Percentiles rank a stretch among this genome's conserved stretches.
These are phyloP conservation scores for Meloidogyne hapla DNA, from an alignment of 1,140 invertebrate species.

Conservation along the genomic window DNA sequence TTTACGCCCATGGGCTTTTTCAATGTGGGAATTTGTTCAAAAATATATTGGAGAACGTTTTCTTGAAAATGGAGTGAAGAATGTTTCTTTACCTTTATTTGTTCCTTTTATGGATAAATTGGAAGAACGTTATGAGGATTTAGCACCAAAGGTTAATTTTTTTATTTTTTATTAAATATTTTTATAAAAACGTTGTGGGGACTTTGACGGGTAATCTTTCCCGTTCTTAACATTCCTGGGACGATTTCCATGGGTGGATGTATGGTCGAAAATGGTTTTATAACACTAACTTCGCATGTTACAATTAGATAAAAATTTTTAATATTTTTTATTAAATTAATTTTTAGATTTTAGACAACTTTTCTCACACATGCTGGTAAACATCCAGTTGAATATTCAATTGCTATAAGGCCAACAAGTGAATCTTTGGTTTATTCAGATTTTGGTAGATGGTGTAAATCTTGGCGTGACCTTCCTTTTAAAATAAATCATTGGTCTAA, in stretches of 20 bases:
- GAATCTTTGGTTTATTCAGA: conserved; percentile 99
- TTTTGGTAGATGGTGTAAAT: conserved; percentile 96
- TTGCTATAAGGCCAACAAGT: conserved; percentile 94
- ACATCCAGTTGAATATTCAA: conserved; percentile 86
- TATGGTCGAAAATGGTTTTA: too few species aligned
- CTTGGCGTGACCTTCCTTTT: conserved; percentile 89
- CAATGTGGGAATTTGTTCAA: conserved; percentile 91
- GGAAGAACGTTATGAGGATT: not conserved
- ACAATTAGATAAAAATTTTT: too few species aligned
- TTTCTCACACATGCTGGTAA: conserved; percentile 97
- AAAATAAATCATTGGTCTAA: conserved; percentile 99
- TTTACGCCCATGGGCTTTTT: conserved; percentile 88
- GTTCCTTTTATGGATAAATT: conserved; percentile 76
- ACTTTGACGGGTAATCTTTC: conserved; percentile 94
- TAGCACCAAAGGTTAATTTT: not conserved
- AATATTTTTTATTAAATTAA: conserved; percentile 23
- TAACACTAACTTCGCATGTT: too few species aligned
- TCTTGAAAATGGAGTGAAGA: conserved; percentile 86
- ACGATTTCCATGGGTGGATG: too few species aligned
- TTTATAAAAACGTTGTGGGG: conserved; percentile 85
- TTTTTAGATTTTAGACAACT: conserved; percentile 71
- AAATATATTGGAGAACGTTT: conserved; percentile 85
- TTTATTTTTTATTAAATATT: conserved; percentile 4
- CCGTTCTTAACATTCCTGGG: too few species aligned
- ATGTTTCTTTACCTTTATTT: conserved; percentile 98